Evolutionary conservation across 2,888 invertebrate species (phyloP), one percentile per base, ranked within the genome.

Genomic region (Lamellibrachia satsuma): DNA sequence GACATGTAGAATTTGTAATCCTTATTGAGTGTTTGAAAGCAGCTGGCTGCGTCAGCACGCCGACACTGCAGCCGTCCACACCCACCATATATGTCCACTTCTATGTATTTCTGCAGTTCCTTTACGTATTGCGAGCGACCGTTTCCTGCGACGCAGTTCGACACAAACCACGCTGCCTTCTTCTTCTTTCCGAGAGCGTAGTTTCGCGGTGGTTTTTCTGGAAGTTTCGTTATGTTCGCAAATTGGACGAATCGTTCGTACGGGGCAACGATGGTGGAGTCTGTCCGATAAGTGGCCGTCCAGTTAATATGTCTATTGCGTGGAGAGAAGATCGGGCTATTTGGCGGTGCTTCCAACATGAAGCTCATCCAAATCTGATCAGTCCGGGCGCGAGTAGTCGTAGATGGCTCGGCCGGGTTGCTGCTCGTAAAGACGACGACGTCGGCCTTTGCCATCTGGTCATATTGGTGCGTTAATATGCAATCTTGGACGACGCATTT

Each of bases 81-180:
- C 1, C 22, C 7, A 2, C 94, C 94, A 91, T 93, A 94, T 27
- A 94, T 94, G 90, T 94, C 94, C 27, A 94, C 93, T 94, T 98
- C 97, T 94, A 99, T 99, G 97, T 98, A 97, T 96, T 98, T 98
- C 94, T 98, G 97, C 92, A 99, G 94, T 98, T 98, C 94, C 97
- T 95, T 97, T 9, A 99, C 99, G 96, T 98, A 99, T 94, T 98
- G 98, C 93, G 98, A 97, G 22, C 99, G 97, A 3, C 98, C 98
- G 96, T 99, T 99, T 92, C 98, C 97, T 4, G 99, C 98, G 94
- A 98, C 98, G 96, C 99, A 99, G 97, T 99, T 99, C 75, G 99
- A 99, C 92, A 99, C 99, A 97, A 99, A 99, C 99, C 99, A 99
- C 92, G 99, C 99, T 8, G 99, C 96, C 98, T 97, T 98, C 97